Evolutionary conservation across 2,888 invertebrate genomes (phyloP).

Genomic region (Leptura quadrifasciata): DNA sequence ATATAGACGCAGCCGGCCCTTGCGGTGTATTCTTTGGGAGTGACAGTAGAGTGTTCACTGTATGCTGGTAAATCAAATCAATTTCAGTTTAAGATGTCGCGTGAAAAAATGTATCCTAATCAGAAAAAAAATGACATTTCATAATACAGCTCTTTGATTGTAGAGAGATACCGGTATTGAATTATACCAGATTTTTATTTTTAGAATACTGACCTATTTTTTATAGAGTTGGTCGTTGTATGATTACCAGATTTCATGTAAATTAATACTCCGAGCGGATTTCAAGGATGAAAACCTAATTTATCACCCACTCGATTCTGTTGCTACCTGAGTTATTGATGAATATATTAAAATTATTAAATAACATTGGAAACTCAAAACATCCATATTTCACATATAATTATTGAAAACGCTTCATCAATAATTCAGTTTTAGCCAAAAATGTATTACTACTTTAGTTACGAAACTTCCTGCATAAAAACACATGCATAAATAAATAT

Average conservation of each 20-base stretch:
- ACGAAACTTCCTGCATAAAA: not conserved
- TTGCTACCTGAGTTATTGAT: not conserved
- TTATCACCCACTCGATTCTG: not conserved
- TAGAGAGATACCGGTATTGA: too few relatives aligned
- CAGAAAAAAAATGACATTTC: too few relatives aligned
- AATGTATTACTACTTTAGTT: not conserved
- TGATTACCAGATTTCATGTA: not conserved
- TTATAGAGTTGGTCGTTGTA: not conserved
- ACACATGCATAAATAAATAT: not conserved
- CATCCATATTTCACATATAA: not conserved
- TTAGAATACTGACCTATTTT: conserved; percentile 6
- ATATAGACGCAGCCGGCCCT: too few relatives aligned
- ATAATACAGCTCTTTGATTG: too few relatives aligned
- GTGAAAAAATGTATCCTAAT: too few relatives aligned
- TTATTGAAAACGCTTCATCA: not conserved
- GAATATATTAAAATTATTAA: conserved; percentile 15
- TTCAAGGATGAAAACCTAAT: conserved; percentile 24
- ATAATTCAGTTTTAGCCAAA: too few relatives aligned
- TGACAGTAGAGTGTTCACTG: too few relatives aligned
- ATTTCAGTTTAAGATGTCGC: too few relatives aligned
- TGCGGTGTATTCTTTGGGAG: too few relatives aligned
- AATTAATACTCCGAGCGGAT: not conserved
- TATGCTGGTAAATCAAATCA: too few relatives aligned
- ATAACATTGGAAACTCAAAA: not conserved
- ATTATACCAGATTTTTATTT: too few relatives aligned